Conservation (phyloP, 2,113 vertebrate species). For the Poecilia latipinna region DNA sequence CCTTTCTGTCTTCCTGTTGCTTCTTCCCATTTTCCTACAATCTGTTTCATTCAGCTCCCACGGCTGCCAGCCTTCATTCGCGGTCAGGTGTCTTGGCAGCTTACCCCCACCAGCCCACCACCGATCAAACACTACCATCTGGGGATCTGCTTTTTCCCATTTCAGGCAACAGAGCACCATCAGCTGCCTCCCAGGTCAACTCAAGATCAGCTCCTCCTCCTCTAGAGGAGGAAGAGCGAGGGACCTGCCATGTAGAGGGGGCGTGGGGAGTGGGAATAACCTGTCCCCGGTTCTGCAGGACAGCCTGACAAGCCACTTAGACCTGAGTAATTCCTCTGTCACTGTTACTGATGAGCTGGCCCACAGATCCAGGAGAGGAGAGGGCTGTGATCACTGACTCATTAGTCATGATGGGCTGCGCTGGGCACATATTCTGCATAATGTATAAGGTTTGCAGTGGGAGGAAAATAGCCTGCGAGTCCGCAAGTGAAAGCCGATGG, state of each 20-base stretch:
- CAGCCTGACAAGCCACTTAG: constrained; percentile 68
- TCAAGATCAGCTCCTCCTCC: not conserved
- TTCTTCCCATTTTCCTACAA: constrained; percentile 30
- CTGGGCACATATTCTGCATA: constrained; percentile 48
- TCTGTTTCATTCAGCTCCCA: too few species aligned
- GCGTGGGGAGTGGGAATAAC: constrained; percentile 8
- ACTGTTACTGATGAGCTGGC: constrained; percentile 56
- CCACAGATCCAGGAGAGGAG: constrained; percentile 23
- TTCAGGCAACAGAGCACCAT: not conserved
- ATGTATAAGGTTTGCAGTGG: constrained; percentile 56
- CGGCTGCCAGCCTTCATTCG: too few species aligned
- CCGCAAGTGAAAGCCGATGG: constrained; percentile 53
- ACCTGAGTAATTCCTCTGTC: constrained; percentile 65
- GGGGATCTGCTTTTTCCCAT: constrained; percentile 37
- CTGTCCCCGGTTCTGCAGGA: constrained; percentile 54
- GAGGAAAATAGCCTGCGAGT: constrained; percentile 21
- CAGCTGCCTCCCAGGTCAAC: not conserved
- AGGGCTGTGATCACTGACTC: constrained; percentile 18
- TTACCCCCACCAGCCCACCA: constrained; percentile 27
- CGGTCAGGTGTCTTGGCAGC: not conserved
- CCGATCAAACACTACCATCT: constrained; percentile 56
- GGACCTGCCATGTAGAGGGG: too few species aligned
- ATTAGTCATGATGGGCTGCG: constrained; percentile 50
- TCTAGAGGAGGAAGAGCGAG: too few species aligned
- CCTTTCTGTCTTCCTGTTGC: constrained; percentile 4